Evolutionary conservation across 1,140 invertebrate genomes (phyloP).

Genomic region (Caenorhabditis briggsae): DNA sequence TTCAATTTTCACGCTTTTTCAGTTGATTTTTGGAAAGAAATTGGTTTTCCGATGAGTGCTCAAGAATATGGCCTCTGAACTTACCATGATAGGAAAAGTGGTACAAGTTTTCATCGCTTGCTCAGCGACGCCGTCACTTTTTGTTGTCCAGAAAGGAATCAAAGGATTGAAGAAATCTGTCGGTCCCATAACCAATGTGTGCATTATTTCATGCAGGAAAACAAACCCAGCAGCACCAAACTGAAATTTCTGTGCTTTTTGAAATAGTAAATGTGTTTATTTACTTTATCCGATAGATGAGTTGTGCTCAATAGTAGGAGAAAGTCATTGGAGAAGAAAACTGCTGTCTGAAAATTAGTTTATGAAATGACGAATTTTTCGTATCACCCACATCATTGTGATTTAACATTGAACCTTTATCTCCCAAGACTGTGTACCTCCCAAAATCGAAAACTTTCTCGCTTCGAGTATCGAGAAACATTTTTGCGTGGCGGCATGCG

Average conservation of each 20-base stretch:
- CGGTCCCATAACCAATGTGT: background rate
- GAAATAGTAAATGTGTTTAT: background rate
- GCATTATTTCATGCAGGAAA: background rate
- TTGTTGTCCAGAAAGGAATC: background rate
- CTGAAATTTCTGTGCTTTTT: background rate
- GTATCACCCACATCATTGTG: background rate
- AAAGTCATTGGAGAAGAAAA: conserved; percentile 14
- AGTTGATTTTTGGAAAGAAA: too few relatives aligned
- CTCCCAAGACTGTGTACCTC: too few relatives aligned
- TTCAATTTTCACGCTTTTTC: too few relatives aligned
- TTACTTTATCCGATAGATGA: background rate
- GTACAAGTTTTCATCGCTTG: conserved; percentile 4
- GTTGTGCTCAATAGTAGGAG: background rate
- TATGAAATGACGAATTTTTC: background rate
- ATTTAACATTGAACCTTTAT: background rate
- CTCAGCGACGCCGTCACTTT: background rate
- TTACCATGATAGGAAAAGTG: background rate
- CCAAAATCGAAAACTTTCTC: too few relatives aligned
- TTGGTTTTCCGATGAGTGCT: too few relatives aligned
- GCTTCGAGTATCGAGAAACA: too few relatives aligned
- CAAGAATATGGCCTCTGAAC: too few relatives aligned
- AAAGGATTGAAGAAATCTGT: background rate
- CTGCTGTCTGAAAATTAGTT: background rate
- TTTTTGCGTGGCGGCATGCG: too few relatives aligned
- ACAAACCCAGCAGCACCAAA: background rate